These are phyloP conservation scores for Conus ventricosus DNA, from an alignment of 1,140 invertebrate genomes.

Conservation along the genomic window DNA sequence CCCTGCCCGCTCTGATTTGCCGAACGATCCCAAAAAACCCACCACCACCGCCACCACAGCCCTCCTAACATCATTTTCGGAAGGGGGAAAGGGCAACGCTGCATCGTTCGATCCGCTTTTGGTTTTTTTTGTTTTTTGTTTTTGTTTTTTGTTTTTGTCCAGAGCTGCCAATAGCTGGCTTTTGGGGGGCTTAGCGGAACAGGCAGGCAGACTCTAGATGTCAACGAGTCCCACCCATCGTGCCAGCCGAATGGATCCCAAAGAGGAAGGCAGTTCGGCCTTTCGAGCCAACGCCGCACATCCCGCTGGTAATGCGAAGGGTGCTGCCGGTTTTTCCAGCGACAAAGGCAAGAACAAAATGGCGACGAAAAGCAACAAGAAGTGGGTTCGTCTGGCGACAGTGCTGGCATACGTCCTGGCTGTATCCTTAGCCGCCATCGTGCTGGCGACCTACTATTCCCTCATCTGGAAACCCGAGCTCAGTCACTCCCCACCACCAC, in stretches of 20 bases:
- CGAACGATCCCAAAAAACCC: background rate
- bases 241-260: background rate
- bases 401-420: slow-evolving; percentile 96
- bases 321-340: slow-evolving; percentile 43
- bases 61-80: background rate
- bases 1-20: background rate
- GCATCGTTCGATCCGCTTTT: background rate
- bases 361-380: slow-evolving; percentile 74
- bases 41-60: background rate
- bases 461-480: slow-evolving; percentile 93
- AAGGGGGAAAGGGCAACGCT: background rate
- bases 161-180: no score
- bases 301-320: slow-evolving; percentile 40
- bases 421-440: slow-evolving; percentile 94
- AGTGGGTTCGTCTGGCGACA: slow-evolving; percentile 89
- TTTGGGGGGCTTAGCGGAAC: background rate
- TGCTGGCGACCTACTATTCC: slow-evolving; percentile 95
- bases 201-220: background rate
- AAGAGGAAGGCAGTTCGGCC: background rate
- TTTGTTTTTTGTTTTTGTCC: no score
- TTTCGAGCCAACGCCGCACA: background rate
- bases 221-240: background rate
- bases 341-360: slow-evolving; percentile 69
- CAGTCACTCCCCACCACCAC: slow-evolving; percentile 41
- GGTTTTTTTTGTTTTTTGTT: no score